Base-by-base conservation (phyloP, 1,140 invertebrate genomes). In the Brachionus manjavacas region DNA sequence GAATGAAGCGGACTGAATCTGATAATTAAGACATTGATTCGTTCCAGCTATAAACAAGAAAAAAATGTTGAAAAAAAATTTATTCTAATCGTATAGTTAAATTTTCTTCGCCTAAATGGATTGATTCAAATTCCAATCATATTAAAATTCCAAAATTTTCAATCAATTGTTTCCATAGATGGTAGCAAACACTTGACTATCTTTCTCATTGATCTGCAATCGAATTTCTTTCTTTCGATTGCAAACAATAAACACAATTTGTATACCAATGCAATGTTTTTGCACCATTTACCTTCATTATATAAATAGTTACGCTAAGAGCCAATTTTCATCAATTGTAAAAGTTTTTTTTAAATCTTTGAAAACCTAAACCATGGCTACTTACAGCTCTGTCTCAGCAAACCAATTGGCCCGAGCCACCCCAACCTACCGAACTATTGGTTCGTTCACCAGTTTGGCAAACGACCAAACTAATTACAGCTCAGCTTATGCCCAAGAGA, bases 371-470 rank as follows among this genome's bases (percentile, higher is more conserved):
- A 68, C 25, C 66, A 72, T 72, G 68, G 16, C 68, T 72, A 72
- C 68, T 43, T 72, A 72, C 35, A 72, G 68, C 35, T 41, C 68
- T 72, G 68, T 41, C 16, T 20, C 68, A 35, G 68, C 35, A 60
- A 60, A 60, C 16, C 68, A 39, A 68, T 68, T 68, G 31, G 66
- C 66, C 31, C 25, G 66, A 72, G 68, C 68, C 39, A 72, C 31
- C 28, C 68, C 68, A 72, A 72, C 68, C 16, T 72, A 72, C 68
- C 31, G 68, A 72, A 72, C 68, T 2, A 72, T 76, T n/a, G 72
- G 72, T 14, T 76, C 72, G 3, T 76, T 76, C 23, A 28, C 72
- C 23, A 49, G 43, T 16, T 49, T 46, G 39, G 72, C 72, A 49
- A 35, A 23, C 16, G 41, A 76, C 14, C 41, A 76, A 76, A 0